A percentile compares a stretch with the other conserved stretches of the same genome.
Evolutionary conservation across 2,888 invertebrate genomes (phyloP).

Genomic region (Callyntrura guangdongensis): DNA sequence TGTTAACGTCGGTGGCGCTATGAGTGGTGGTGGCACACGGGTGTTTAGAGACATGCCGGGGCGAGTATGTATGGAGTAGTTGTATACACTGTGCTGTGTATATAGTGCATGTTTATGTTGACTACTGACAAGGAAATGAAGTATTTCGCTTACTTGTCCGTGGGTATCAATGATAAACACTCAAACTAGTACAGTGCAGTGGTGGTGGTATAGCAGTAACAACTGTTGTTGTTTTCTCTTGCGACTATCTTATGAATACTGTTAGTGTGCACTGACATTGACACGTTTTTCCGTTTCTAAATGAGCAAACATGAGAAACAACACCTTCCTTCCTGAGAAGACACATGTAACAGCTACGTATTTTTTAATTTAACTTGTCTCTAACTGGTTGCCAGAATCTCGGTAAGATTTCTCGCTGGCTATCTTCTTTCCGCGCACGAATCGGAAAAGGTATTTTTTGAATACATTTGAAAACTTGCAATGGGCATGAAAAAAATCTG

Average conservation of each 20-base stretch:
- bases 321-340: conserved; percentile 69
- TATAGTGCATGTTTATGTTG: not conserved
- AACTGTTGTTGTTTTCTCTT: conserved; percentile 12
- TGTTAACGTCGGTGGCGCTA: not conserved
- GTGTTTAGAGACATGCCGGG: not conserved
- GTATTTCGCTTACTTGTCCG: conserved; percentile 7
- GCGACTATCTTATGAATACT: conserved; percentile 19
- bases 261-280: conserved; percentile 44
- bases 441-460: conserved; percentile 47
- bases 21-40: conserved; percentile 24
- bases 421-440: conserved; percentile 32
- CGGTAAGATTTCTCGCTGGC: not conserved
- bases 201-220: not conserved
- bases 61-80: not conserved
- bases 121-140: conserved; percentile 52
- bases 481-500: not conserved
- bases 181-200: conserved; percentile 15
- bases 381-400: conserved; percentile 19
- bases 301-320: conserved; percentile 53
- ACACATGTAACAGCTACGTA: not conserved
- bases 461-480: conserved; percentile 3
- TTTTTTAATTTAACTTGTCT: conserved; percentile 67
- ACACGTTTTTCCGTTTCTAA: conserved; percentile 59
- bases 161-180: conserved; percentile 1
- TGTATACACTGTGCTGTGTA: not conserved